A percentile compares a stretch with the other conserved stretches of the same genome.
Evolutionary conservation across 2,888 invertebrate genomes (phyloP).

Genomic region (Ennomos fuscantarius): DNA sequence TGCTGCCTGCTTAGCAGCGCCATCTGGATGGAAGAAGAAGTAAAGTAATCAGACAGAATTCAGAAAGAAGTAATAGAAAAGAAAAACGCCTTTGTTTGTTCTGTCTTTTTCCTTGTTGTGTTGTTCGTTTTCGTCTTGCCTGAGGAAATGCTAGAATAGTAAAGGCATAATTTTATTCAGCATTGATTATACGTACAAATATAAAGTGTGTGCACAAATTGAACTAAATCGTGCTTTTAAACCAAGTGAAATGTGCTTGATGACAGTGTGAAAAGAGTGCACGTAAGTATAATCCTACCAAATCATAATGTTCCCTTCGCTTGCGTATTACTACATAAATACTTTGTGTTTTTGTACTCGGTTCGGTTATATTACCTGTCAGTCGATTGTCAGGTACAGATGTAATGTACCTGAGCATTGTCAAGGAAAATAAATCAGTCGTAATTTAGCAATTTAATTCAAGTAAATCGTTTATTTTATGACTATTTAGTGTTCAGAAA

Average conservation of each 20-base stretch:
- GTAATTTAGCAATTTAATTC: conserved; percentile 68
- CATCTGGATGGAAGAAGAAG: too few relatives aligned
- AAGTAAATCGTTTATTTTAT: conserved; percentile 64
- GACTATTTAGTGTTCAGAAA: conserved; percentile 59
- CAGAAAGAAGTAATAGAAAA: conserved; percentile 43
- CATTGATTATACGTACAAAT: conserved; percentile 48
- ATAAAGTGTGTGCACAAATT: conserved; percentile 53
- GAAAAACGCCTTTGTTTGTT: conserved; percentile 48
- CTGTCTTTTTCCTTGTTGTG: conserved; percentile 65
- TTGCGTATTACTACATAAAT: conserved; percentile 40
- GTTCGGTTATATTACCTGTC: conserved; percentile 58
- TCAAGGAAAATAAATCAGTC: conserved; percentile 64
- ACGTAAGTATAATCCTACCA: conserved; percentile 78
- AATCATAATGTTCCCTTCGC: conserved; percentile 42
- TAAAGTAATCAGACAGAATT: too few relatives aligned
- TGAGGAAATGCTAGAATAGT: conserved; percentile 63
- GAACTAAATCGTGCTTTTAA: conserved; percentile 60
- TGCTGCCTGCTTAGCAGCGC: too few relatives aligned
- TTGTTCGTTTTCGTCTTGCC: conserved; percentile 66
- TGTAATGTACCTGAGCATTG: conserved; percentile 48
- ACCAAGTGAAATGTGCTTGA: conserved; percentile 78
- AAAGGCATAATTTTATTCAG: conserved; percentile 59
- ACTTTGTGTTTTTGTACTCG: conserved; percentile 28
- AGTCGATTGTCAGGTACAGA: conserved; percentile 53
- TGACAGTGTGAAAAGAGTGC: conserved; percentile 80